These are phyloP conservation scores for Chloroceryle amazona DNA, from an alignment of 2,797 vertebrate species.

Conservation along the genomic window DNA sequence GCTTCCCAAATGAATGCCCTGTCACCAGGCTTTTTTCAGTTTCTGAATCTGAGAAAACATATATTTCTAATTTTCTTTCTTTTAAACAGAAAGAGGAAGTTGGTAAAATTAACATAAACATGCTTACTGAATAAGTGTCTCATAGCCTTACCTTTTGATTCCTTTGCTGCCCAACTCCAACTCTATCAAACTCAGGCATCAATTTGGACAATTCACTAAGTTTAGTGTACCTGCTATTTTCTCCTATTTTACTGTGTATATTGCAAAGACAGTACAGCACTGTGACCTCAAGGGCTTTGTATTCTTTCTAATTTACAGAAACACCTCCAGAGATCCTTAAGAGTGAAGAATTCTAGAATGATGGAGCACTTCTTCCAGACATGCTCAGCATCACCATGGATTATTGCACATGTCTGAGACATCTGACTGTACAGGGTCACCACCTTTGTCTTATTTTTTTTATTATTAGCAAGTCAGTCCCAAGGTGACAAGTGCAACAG, in stretches of 20 bases:
- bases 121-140: not conserved
- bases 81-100: not conserved
- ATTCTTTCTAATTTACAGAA: slow-evolving; percentile 23
- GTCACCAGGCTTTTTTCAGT: not conserved
- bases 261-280: not conserved
- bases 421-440: not conserved
- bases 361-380: not conserved
- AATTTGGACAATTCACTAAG: not conserved
- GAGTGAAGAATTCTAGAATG: not conserved
- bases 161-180: accelerated
- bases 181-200: not conserved
- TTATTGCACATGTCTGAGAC: not conserved
- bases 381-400: not conserved
- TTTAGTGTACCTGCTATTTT: not conserved
- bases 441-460: not conserved
- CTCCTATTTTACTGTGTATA: not conserved
- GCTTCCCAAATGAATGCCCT: not conserved
- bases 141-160: not conserved
- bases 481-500: not conserved
- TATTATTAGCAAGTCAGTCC: not conserved
- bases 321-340: not conserved
- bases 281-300: not conserved
- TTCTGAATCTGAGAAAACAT: not conserved
- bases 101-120: not conserved
- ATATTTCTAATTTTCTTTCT: not conserved